phyloP scores from a whole-genome alignment of 2,797 vertebrate species.

The Amblyopsis hoosieri region DNA sequence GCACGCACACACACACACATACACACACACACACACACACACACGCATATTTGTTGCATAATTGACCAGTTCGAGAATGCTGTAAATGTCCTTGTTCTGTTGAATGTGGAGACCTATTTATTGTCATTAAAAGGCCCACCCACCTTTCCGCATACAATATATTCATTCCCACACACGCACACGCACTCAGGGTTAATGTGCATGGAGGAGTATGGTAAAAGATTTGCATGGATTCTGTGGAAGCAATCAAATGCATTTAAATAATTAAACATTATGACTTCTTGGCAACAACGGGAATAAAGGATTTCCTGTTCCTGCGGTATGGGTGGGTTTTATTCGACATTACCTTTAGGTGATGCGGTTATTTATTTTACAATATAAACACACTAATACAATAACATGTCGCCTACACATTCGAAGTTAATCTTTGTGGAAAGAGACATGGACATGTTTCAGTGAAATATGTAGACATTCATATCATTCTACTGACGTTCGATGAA shows the following conservation, averaged over 20 bases:
- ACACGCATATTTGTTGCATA: constrained; percentile 46
- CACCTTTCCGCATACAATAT: background rate
- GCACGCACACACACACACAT: constrained; percentile 8
- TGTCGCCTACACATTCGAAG: background rate
- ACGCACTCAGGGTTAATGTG: background rate
- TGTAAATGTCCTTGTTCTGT: constrained; percentile 67
- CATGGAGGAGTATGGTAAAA: background rate
- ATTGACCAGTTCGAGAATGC: constrained; percentile 34
- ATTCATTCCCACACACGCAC: background rate
- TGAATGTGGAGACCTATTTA: constrained; percentile 15
- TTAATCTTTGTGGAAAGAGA: too few species aligned
- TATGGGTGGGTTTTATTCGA: too few species aligned
- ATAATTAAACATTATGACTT: too few species aligned
- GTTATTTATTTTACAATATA: too few species aligned
- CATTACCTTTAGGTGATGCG: too few species aligned
- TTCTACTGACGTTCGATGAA: too few species aligned
- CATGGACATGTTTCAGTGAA: too few species aligned
- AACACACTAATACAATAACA: background rate
- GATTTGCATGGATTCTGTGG: too few species aligned
- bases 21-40: constrained; percentile 2
- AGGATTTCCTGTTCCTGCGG: too few species aligned
- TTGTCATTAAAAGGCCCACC: background rate
- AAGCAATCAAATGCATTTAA: too few species aligned
- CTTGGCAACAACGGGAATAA: too few species aligned
- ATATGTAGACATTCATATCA: too few species aligned